Evolutionary conservation across 2,797 vertebrate genomes (phyloP).

Genomic region (Clarias pachynema): DNA sequence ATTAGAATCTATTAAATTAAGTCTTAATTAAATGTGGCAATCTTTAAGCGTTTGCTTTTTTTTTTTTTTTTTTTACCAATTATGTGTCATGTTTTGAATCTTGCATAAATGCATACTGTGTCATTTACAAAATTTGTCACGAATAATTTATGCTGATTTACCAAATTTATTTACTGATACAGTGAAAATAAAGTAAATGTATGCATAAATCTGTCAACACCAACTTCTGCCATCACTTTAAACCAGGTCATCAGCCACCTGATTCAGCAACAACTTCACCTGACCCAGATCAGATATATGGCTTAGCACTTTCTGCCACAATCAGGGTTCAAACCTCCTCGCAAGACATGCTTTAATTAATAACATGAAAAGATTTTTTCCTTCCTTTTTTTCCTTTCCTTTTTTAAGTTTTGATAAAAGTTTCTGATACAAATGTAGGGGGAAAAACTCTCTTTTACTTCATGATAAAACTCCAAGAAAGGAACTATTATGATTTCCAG

Average conservation of each 20-base stretch:
- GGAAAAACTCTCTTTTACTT: no score
- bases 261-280: conserved; percentile 56
- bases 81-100: not conserved
- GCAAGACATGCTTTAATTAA: conserved; percentile 43
- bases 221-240: conserved; percentile 34
- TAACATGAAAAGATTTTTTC: not conserved
- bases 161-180: conserved; percentile 41
- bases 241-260: conserved; percentile 58
- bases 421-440: not conserved
- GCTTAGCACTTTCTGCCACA: conserved; percentile 27
- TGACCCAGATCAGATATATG: conserved; percentile 63
- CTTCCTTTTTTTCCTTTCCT: no score
- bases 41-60: not conserved
- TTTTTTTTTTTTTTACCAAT: not conserved
- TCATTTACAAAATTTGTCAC: conserved; percentile 12
- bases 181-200: conserved; percentile 1
- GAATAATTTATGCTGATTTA: conserved; percentile 7
- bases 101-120: not conserved
- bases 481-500: conserved; percentile 2
- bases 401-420: not conserved
- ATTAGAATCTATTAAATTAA: not conserved
- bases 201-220: conserved; percentile 12
- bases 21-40: not conserved
- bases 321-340: conserved; percentile 34
- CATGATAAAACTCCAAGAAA: not conserved